Percentiles rank a stretch among this genome's conserved stretches.
Evolutionary conservation across 2,113 vertebrate species (phyloP).

Genomic region (Malurus melanocephalus): DNA sequence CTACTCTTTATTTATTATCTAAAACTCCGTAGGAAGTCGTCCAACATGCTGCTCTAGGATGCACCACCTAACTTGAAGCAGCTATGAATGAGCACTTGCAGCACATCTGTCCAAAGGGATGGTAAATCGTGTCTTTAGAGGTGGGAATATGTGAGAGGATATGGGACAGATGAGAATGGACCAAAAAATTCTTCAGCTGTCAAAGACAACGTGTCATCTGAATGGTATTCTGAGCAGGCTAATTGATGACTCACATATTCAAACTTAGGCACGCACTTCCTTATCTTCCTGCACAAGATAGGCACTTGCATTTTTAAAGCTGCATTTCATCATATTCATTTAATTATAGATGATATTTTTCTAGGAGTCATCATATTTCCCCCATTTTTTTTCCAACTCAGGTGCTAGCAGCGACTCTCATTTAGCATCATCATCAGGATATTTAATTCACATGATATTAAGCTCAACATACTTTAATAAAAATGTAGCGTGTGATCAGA

Average conservation of each 20-base stretch:
- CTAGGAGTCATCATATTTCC: background rate
- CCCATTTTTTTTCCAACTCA: background rate
- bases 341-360: background rate
- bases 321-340: background rate
- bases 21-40: background rate
- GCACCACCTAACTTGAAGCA: background rate
- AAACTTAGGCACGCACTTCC: background rate
- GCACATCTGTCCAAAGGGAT: background rate
- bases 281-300: background rate
- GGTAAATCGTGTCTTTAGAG: background rate
- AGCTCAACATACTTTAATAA: background rate
- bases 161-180: background rate
- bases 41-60: background rate
- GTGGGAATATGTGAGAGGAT: background rate
- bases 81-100: background rate
- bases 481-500: background rate
- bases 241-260: background rate
- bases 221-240: background rate
- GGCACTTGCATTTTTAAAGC: constrained; percentile 4
- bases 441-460: background rate
- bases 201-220: background rate
- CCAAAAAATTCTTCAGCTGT: background rate
- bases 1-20: background rate
- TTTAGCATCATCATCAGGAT: background rate
- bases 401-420: background rate